These are phyloP conservation scores for Carlito syrichta DNA, from an alignment of 2,113 vertebrate genomes.

Conservation along the genomic window DNA sequence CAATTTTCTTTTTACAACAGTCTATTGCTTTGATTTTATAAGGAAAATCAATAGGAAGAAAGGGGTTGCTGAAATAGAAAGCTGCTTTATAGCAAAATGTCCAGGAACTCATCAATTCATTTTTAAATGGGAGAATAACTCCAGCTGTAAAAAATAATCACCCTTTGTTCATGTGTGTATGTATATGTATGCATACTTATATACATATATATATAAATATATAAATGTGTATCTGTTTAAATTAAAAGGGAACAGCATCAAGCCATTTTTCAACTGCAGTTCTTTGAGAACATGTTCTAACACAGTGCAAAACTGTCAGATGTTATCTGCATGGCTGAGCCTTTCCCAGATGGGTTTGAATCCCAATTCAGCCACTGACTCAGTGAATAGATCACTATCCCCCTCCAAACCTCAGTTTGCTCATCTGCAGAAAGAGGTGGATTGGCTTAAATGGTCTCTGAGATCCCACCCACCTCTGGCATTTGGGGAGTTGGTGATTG, in stretches of 20 bases:
- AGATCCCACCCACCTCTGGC: not conserved
- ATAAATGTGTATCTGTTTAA: not conserved
- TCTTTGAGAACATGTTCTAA: not conserved
- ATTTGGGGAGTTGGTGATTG: not conserved
- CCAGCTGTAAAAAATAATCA: conserved; percentile 25
- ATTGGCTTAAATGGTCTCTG: not conserved
- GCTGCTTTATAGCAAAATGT: conserved; percentile 51
- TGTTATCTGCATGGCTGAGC: not conserved
- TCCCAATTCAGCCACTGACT: not conserved
- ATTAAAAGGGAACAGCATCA: not conserved
- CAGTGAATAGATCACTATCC: rapidly evolving
- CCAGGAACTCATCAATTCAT: conserved; percentile 28
- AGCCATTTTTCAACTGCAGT: not conserved
- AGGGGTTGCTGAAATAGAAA: conserved; percentile 52
- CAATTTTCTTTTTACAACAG: conserved; percentile 59
- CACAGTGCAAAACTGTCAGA: not conserved
- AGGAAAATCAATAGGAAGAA: conserved; percentile 62
- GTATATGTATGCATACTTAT: not conserved
- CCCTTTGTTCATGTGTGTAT: not conserved
- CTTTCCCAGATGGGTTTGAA: not conserved
- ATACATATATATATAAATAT: not conserved
- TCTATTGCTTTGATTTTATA: conserved; percentile 62
- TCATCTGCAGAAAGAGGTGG: not conserved
- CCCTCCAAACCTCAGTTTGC: not conserved
- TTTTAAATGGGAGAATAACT: conserved; percentile 39